Percentiles rank a stretch among this genome's conserved stretches.
These are phyloP conservation scores for Drosophila niveifrons DNA, from an alignment of 2,888 invertebrate genomes.

Conservation along the genomic window DNA sequence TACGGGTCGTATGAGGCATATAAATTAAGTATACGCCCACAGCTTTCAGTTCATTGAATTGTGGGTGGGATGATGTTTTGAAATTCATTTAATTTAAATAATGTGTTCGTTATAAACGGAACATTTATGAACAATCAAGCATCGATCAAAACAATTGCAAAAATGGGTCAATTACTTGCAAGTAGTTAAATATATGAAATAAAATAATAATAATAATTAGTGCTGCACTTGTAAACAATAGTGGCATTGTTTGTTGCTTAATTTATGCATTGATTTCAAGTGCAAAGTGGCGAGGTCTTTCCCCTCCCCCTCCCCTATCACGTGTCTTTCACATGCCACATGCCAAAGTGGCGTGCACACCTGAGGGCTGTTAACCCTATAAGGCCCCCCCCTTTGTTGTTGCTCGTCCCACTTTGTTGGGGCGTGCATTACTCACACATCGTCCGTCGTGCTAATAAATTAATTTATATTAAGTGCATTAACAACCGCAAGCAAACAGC, in stretches of 20 bases:
- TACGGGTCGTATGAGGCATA: neutral
- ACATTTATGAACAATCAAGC: neutral
- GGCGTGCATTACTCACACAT: constrained; percentile 10
- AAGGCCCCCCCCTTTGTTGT: constrained; percentile 14
- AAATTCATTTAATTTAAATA: neutral
- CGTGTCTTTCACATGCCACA: neutral
- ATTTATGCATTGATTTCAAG: constrained; percentile 33
- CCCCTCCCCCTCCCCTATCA: neutral
- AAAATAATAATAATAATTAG: neutral
- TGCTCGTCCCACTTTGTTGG: neutral
- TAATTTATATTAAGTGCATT: constrained; percentile 46
- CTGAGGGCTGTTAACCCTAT: constrained; percentile 32
- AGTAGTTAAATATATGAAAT: neutral
- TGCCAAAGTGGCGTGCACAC: constrained; percentile 11
- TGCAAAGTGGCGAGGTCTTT: constrained; percentile 25
- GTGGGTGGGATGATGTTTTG: neutral
- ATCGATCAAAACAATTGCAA: neutral
- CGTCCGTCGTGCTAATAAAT: constrained; percentile 33
- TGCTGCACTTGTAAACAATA: neutral
- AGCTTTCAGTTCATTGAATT: neutral
- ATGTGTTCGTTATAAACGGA: neutral
- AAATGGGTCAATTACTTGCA: neutral
- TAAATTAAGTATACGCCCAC: constrained; percentile 3
- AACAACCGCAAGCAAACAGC: constrained; percentile 23
- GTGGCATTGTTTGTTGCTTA: constrained; percentile 10